Percentiles rank a stretch among this genome's conserved stretches.
Conservation (phyloP, 2,113 vertebrate species). For the Ptyas mucosa region DNA sequence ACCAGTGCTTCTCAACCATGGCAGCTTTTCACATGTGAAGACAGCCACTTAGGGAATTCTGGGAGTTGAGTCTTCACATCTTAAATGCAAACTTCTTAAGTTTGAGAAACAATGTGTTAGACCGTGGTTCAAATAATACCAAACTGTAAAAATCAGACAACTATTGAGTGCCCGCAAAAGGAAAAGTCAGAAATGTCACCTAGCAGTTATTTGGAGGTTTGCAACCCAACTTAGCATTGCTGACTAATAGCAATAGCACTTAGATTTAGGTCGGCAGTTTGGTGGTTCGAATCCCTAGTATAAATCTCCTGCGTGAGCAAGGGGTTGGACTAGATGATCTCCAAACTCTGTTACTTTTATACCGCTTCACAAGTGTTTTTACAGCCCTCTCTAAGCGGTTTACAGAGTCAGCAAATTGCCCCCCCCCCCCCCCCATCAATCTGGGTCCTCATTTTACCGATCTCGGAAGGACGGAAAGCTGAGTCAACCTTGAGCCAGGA, state of each 20-base stretch:
- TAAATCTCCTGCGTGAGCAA: too few relatives aligned
- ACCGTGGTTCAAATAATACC: neutral
- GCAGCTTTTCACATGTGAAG: neutral
- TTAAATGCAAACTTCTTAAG: neutral
- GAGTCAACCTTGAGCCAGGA: neutral
- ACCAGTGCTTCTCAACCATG: neutral
- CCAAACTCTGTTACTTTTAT: too few relatives aligned
- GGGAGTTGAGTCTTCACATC: neutral
- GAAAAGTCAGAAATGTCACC: neutral
- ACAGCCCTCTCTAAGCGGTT: too few relatives aligned
- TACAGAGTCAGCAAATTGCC: too few relatives aligned
- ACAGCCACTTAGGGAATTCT: neutral
- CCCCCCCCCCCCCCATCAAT: too few relatives aligned
- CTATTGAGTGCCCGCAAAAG: neutral
- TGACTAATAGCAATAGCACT: neutral
- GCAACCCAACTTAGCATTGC: neutral
- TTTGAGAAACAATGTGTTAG: neutral
- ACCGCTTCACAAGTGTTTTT: too few relatives aligned
- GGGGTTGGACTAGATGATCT: too few relatives aligned
- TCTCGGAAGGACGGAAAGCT: too few relatives aligned
- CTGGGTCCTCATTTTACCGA: too few relatives aligned
- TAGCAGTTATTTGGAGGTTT: neutral
- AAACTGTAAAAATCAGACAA: neutral
- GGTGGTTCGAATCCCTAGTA: too few relatives aligned
- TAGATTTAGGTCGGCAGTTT: too few relatives aligned